These are phyloP conservation scores for Tetheella fluctuosa DNA, from an alignment of 2,888 invertebrate species.

Conservation along the genomic window DNA sequence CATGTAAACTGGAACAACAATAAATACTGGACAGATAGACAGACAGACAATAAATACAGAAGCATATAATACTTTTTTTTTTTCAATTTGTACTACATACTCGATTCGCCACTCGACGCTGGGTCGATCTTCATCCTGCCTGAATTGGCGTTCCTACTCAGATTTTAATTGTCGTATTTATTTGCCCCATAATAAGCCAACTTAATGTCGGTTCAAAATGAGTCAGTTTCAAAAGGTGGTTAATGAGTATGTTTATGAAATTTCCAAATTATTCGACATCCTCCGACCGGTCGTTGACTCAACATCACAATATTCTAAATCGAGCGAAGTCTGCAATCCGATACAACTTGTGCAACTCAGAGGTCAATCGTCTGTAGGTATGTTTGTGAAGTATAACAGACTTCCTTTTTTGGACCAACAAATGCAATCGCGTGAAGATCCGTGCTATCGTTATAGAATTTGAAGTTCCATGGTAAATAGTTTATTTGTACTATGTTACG, in stretches of 20 bases:
- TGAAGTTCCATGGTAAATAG: conserved; percentile 47
- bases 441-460: conserved; percentile 34
- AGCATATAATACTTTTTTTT: too few species aligned
- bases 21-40: too few species aligned
- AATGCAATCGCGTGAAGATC: conserved; percentile 48
- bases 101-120: background rate
- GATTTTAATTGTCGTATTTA: conserved; percentile 41
- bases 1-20: too few species aligned
- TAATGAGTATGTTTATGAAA: conserved; percentile 68
- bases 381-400: conserved; percentile 31
- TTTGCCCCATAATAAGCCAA: conserved; percentile 45
- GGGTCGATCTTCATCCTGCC: conserved; percentile 7
- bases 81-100: background rate
- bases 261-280: conserved; percentile 60
- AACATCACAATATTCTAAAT: conserved; percentile 52
- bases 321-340: conserved; percentile 35
- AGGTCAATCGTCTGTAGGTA: conserved; percentile 32
- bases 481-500: conserved; percentile 61
- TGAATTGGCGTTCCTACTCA: conserved; percentile 21
- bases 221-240: conserved; percentile 58
- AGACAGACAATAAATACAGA: too few species aligned
- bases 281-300: conserved; percentile 57
- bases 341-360: conserved; percentile 25
- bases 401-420: conserved; percentile 25
- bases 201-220: conserved; percentile 51